phyloP scores from a whole-genome alignment of 2,113 vertebrate genomes.

The Neotoma lepida region DNA sequence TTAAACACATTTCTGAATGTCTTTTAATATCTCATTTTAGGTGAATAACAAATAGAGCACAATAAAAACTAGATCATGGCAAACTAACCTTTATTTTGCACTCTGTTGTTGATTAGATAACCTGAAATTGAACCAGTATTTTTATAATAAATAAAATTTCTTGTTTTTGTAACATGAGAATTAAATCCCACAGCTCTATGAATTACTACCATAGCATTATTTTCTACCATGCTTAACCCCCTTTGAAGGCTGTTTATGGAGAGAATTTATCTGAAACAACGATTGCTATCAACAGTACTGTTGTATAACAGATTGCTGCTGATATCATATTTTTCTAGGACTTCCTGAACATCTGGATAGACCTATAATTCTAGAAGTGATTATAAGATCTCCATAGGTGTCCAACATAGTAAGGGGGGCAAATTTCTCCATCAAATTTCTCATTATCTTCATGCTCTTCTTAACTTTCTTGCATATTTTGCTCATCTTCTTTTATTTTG shows the following conservation, averaged over 20 bases:
- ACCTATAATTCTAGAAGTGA: slow-evolving; percentile 96
- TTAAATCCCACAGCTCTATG: slow-evolving; percentile 99
- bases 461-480: slow-evolving; percentile 97
- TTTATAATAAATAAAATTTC: slow-evolving; percentile 72
- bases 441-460: slow-evolving; percentile 96
- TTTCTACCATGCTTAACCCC: slow-evolving; percentile 95
- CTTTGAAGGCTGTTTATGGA: slow-evolving; percentile 93
- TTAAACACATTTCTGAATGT: background rate
- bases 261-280: slow-evolving; percentile 98
- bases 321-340: slow-evolving; percentile 98
- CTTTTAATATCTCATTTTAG: slow-evolving; percentile 29
- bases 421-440: slow-evolving; percentile 99
- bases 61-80: slow-evolving; percentile 36
- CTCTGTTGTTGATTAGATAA: slow-evolving; percentile 38
- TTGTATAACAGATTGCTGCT: slow-evolving; percentile 98
- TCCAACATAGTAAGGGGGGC: slow-evolving; percentile 96
- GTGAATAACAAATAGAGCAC: background rate
- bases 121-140: slow-evolving; percentile 54
- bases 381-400: slow-evolving; percentile 97
- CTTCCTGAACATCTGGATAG: slow-evolving; percentile 97
- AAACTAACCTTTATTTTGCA: slow-evolving; percentile 45
- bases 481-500: slow-evolving; percentile 96
- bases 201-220: slow-evolving; percentile 98
- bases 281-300: slow-evolving; percentile 96
- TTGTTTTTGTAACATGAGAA: slow-evolving; percentile 98